A percentile compares a stretch with the other conserved stretches of the same genome.
Evolutionary conservation across 1,140 invertebrate species (phyloP).

Genomic region (Odontomachus brunneus): DNA sequence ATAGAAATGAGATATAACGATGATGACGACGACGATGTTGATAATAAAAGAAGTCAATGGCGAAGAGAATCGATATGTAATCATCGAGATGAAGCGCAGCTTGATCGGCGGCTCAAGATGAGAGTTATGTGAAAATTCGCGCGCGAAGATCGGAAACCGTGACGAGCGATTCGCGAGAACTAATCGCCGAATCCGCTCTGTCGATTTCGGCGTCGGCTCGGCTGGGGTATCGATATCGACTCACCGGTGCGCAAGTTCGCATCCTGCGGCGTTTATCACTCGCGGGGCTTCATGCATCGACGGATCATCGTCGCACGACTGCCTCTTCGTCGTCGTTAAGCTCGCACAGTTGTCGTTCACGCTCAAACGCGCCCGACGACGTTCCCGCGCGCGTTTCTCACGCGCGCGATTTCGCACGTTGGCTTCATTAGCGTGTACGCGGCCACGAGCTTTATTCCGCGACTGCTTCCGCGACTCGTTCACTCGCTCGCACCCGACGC

Average conservation of each 20-base stretch:
- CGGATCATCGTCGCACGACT: neutral
- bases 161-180: too few species aligned
- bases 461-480: slow-evolving; percentile 1
- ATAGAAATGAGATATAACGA: too few species aligned
- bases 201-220: neutral
- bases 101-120: too few species aligned
- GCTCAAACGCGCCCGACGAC: neutral
- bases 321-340: neutral
- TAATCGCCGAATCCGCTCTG: neutral
- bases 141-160: neutral
- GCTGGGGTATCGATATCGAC: neutral
- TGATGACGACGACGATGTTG: neutral
- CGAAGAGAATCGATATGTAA: neutral
- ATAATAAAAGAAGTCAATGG: neutral
- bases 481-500: neutral
- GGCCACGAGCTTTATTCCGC: neutral
- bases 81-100: neutral
- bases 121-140: neutral
- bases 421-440: slow-evolving; percentile 15
- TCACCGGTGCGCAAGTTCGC: slow-evolving; percentile 11
- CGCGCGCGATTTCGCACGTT: slow-evolving; percentile 21
- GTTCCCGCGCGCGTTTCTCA: slow-evolving; percentile 2
- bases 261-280: slow-evolving; percentile 21
- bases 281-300: slow-evolving; percentile 12
- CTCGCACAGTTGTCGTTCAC: slow-evolving; percentile 14